phyloP scores from a whole-genome alignment of 2,113 vertebrate species.

The Neotragus moschatus region DNA sequence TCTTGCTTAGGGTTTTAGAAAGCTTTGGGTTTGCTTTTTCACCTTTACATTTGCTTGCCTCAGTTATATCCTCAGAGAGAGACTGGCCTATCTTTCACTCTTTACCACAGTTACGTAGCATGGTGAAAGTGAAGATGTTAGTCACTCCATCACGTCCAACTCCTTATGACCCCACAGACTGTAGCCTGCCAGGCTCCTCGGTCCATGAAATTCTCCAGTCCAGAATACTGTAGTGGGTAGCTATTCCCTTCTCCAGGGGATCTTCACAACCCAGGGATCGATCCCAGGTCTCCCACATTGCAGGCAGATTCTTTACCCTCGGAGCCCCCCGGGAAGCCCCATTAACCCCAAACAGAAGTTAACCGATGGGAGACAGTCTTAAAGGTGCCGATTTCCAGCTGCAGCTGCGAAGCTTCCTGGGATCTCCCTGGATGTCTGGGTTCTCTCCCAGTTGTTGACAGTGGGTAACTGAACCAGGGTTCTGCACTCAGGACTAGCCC shows the following conservation, averaged over 20 bases:
- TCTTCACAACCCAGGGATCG: neutral
- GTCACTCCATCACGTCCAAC: neutral
- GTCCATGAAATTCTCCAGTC: neutral
- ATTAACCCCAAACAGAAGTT: neutral
- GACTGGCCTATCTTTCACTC: neutral
- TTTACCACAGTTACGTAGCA: neutral
- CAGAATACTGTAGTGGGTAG: neutral
- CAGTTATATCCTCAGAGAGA: neutral
- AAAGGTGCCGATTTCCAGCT: neutral
- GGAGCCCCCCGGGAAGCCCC: neutral
- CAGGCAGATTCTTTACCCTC: neutral
- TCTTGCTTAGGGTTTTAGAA: neutral
- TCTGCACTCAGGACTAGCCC: neutral
- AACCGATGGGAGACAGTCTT: neutral
- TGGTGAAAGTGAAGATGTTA: neutral
- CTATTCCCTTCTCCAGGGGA: neutral
- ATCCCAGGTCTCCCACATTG: neutral
- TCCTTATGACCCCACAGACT: neutral
- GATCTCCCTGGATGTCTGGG: neutral
- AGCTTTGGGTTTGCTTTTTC: neutral
- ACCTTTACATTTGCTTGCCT: neutral
- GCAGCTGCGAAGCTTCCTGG: rapidly evolving
- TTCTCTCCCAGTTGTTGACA: neutral
- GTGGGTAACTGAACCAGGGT: neutral
- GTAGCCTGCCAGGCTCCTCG: neutral